These are phyloP conservation scores for Carcharodon carcharias DNA, from an alignment of 2,797 vertebrate species.

Conservation along the genomic window DNA sequence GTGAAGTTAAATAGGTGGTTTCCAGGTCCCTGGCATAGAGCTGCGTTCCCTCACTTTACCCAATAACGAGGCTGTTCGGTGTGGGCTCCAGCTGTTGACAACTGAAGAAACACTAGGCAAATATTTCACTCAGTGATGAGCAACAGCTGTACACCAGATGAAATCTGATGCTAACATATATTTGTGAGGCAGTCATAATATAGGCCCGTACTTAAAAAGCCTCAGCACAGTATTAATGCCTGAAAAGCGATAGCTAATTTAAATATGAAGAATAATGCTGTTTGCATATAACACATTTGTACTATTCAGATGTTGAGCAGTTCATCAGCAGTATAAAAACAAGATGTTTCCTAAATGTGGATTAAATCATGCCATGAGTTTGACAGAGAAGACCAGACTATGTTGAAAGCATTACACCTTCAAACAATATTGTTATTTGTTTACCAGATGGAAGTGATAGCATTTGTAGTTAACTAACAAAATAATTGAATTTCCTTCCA, in stretches of 20 bases:
- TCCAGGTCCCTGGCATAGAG: not conserved
- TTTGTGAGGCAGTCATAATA: not conserved
- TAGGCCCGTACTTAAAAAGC: not conserved
- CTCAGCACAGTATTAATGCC: not conserved
- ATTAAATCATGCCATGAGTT: not conserved
- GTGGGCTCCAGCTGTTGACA: not conserved
- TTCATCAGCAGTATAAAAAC: not conserved
- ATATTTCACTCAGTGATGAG: not conserved
- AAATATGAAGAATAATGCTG: not conserved
- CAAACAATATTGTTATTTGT: not conserved
- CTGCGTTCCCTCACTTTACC: not conserved
- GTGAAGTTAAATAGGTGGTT: not conserved
- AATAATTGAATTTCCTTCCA: not conserved
- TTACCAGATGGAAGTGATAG: not conserved
- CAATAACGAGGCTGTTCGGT: not conserved
- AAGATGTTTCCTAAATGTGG: not conserved
- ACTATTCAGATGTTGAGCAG: not conserved
- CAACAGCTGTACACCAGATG: conserved; percentile 12
- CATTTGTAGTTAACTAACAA: not conserved
- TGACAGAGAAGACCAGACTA: not conserved
- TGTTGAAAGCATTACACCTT: not conserved
- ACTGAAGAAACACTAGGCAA: not conserved
- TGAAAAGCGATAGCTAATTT: not conserved
- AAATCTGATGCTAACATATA: not conserved
- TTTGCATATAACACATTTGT: not conserved